Conservation (phyloP, 1,140 invertebrate species). For the Drosophila tropicalis region DNA sequence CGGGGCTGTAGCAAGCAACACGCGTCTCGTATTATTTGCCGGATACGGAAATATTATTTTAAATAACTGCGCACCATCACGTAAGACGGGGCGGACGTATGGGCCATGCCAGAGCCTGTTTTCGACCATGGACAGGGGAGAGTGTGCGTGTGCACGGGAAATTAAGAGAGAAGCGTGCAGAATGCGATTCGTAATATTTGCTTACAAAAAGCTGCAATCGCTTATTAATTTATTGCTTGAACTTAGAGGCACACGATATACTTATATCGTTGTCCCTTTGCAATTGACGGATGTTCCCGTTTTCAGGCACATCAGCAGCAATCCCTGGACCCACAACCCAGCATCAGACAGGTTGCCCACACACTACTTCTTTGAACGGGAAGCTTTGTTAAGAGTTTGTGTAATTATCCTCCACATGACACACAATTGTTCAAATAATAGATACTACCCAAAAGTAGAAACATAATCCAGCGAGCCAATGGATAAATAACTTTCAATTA, state of each 20-base stretch:
- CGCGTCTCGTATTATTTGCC: slow-evolving; percentile 74
- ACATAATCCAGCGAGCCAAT: no score
- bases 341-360: background rate
- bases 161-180: slow-evolving; percentile 75
- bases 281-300: slow-evolving; percentile 1
- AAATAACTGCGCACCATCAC: slow-evolving; percentile 65
- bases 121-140: slow-evolving; percentile 21
- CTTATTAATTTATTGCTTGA: slow-evolving; percentile 56
- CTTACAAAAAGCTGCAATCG: slow-evolving; percentile 49
- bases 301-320: background rate
- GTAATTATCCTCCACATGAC: no score
- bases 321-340: no score
- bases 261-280: background rate
- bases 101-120: slow-evolving; percentile 17
- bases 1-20: slow-evolving; percentile 32
- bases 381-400: no score
- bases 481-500: no score
- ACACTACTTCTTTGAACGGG: no score
- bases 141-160: slow-evolving; percentile 75
- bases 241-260: slow-evolving; percentile 9
- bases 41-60: slow-evolving; percentile 79
- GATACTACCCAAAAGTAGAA: no score
- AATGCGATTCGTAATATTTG: slow-evolving; percentile 71
- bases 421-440: no score
- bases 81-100: slow-evolving; percentile 21